Percentiles rank a stretch among this genome's conserved stretches.
Evolutionary conservation across 2,888 invertebrate genomes (phyloP).

Genomic region (Callyntrura guangdongensis): DNA sequence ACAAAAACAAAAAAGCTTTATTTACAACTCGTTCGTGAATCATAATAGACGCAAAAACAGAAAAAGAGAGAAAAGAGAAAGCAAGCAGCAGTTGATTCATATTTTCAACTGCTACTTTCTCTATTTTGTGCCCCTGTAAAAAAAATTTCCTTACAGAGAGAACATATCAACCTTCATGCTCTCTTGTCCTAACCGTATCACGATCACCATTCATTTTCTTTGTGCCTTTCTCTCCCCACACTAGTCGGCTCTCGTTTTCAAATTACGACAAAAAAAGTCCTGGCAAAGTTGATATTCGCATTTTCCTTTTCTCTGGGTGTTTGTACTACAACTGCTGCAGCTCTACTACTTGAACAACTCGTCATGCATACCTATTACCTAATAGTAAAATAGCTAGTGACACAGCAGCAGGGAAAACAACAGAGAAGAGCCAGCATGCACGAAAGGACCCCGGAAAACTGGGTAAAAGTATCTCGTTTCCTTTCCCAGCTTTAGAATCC

Average conservation of each 20-base stretch:
- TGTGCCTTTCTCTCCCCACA: not conserved
- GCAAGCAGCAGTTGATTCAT: constrained; percentile 18
- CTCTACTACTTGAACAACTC: not conserved
- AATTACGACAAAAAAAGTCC: not conserved
- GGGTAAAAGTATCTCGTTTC: constrained; percentile 40
- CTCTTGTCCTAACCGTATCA: not conserved
- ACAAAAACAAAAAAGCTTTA: constrained; percentile 21
- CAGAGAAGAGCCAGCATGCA: constrained; percentile 3
- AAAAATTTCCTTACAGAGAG: not conserved
- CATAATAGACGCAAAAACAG: constrained; percentile 1
- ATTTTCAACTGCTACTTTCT: constrained; percentile 33
- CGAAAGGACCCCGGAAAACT: constrained; percentile 21
- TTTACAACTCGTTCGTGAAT: constrained; percentile 48
- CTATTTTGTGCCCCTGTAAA: not conserved
- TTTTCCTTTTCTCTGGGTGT: constrained; percentile 2
- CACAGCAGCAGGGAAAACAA: not conserved
- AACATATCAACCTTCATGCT: no score
- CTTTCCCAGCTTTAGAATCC: not conserved
- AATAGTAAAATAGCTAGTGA: constrained; percentile 55
- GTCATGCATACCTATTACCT: constrained; percentile 55
- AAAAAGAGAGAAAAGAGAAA: constrained; percentile 3
- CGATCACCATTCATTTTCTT: not conserved
- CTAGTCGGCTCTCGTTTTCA: not conserved
- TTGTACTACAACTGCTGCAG: not conserved
- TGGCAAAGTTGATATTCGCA: not conserved